Conservation (phyloP, 2,113 vertebrate species). For the Ariopsis seemanni region DNA sequence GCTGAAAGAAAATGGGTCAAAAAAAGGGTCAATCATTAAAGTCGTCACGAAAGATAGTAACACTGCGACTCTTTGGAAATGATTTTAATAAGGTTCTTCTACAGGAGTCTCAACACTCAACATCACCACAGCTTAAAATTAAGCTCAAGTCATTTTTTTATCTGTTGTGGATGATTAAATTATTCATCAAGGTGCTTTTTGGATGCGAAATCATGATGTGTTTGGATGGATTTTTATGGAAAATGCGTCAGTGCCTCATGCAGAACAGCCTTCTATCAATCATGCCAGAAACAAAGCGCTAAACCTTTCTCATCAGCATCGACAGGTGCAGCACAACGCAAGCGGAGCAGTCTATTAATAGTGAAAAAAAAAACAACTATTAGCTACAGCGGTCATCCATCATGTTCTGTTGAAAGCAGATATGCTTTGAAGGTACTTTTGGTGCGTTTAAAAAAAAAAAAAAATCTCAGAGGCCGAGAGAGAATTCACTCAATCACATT, state of each 20-base stretch:
- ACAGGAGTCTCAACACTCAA: too few species aligned
- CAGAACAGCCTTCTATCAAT: background rate
- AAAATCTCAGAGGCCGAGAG: background rate
- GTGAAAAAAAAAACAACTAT: constrained; percentile 15
- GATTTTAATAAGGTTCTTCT: background rate
- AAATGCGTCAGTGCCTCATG: background rate
- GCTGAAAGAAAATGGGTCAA: background rate
- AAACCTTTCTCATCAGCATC: constrained; percentile 25
- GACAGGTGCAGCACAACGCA: background rate
- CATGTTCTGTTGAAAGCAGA: background rate
- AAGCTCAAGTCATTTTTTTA: background rate
- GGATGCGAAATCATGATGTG: too few species aligned
- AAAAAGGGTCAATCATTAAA: background rate
- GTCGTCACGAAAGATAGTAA: background rate
- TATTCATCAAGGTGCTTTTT: too few species aligned
- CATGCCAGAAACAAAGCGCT: constrained; percentile 20
- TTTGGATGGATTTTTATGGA: background rate
- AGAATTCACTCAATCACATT: background rate
- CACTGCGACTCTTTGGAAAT: background rate
- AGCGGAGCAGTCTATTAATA: constrained; percentile 35
- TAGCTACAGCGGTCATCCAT: constrained; percentile 16
- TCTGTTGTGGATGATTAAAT: background rate
- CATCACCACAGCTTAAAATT: background rate
- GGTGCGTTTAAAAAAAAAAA: background rate
- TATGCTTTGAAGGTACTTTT: background rate